Evolutionary conservation across 2,113 vertebrate genomes (phyloP).

Genomic region (Eptesicus fuscus): DNA sequence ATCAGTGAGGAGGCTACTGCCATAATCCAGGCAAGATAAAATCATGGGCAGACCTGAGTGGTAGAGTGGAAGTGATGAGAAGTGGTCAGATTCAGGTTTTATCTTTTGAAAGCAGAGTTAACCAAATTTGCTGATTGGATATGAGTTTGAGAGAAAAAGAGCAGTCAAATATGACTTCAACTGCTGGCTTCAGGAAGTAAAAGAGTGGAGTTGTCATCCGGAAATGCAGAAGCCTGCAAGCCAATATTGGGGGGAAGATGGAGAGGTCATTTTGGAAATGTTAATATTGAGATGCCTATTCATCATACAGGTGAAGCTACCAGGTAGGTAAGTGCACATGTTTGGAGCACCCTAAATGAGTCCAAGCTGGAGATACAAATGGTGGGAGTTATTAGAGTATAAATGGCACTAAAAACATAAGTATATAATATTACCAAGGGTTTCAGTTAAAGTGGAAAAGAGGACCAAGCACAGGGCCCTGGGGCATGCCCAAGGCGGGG

Average conservation of each 20-base stretch:
- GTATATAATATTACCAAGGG: not conserved
- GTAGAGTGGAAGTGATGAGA: not conserved
- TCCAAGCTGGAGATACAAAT: not conserved
- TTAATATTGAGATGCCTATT: not conserved
- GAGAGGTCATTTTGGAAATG: not conserved
- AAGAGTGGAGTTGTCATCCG: not conserved
- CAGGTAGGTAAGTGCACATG: not conserved
- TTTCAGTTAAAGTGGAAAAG: not conserved
- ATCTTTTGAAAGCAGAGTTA: not conserved
- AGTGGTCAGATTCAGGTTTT: rapidly evolving
- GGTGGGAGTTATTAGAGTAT: not conserved
- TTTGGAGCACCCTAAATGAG: not conserved
- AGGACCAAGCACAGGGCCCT: not conserved
- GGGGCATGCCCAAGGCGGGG: not conserved
- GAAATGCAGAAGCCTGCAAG: not conserved
- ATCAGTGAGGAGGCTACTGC: not conserved
- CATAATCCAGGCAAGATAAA: too few relatives aligned
- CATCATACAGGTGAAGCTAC: not conserved
- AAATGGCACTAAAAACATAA: not conserved
- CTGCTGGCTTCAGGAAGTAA: not conserved
- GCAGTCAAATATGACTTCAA: not conserved
- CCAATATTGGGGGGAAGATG: not conserved
- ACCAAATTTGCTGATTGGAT: not conserved
- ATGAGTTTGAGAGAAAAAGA: not conserved
- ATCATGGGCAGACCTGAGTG: not conserved